Base-by-base conservation (phyloP, 2,888 invertebrate species). In the Plebejus argus region DNA sequence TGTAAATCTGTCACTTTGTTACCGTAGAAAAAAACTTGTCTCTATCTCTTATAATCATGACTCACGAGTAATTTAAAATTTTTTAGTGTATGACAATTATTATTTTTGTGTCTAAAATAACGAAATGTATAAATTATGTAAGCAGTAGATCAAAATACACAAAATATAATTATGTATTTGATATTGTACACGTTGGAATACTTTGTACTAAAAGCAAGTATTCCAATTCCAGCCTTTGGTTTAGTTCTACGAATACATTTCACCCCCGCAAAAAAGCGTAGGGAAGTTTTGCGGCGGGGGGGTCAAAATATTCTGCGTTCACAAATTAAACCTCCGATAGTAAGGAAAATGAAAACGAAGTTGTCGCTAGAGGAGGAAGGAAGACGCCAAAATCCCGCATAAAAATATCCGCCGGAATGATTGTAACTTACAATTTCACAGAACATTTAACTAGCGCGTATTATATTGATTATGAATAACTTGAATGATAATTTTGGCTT, bases 281-380 rank as follows among this genome's bases (percentile, higher is more conserved):
- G 53, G 53, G 53, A 18, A 53, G 53, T 58, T 20, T 58, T 56
- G n/a, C 20, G 58, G n/a, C 58, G 12, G 61, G 61, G 61, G 61
- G 61, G 61, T 33, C 23, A 33, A 35, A 71, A 20, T 61, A 61
- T 23, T 61, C 61, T 12, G 10, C 61, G 61, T 61, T 61, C 61
- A 61, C 71, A 78, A 79, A 79, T 78, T 78, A 72, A 80, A 80
- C 78, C 76, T 49, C 61, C 53, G 77, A 81, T 82, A 85, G 86
- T 85, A 86, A 84, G 85, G 84, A 83, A 82, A 85, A 87, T 85
- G 86, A 87, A 86, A 88, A 87, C 87, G 84, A 84, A 83, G 80
- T 85, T 86, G 86, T 86, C 85, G 85, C 83, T 45, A 10, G 61
- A 20, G 23, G 61, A 78, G 85, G 81, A 83, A 81, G 83, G 85